These are phyloP conservation scores for Caerostris extrusa DNA, from an alignment of 1,140 invertebrate genomes.

Conservation along the genomic window DNA sequence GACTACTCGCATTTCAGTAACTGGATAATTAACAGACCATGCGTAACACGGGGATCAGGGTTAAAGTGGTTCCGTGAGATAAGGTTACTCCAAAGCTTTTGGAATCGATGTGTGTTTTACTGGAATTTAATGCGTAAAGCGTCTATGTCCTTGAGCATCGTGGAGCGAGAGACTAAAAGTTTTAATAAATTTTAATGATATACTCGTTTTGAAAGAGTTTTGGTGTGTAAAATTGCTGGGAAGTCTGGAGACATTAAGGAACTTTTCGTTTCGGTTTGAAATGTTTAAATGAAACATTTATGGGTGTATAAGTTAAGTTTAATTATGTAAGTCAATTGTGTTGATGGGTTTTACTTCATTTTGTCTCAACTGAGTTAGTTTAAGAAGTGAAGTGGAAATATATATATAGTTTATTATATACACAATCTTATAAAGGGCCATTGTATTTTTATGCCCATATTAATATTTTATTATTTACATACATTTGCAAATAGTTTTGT, in stretches of 20 bases:
- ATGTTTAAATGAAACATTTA: too few species aligned
- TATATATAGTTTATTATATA: too few species aligned
- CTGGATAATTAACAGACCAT: conserved; percentile 57
- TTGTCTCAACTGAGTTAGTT: too few species aligned
- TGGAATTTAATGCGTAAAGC: not conserved
- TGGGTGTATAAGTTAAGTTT: too few species aligned
- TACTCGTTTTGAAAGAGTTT: not conserved
- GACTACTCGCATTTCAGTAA: conserved; percentile 27
- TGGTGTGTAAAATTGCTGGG: not conserved
- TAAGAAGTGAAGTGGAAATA: too few species aligned
- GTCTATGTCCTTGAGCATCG: not conserved
- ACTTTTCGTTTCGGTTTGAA: not conserved
- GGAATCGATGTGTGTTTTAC: not conserved
- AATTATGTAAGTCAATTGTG: too few species aligned
- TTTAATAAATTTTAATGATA: conserved; percentile 27
- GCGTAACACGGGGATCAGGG: not conserved
- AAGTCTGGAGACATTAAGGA: not conserved
- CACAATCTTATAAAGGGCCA: too few species aligned
- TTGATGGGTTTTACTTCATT: too few species aligned
- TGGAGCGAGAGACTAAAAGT: not conserved
- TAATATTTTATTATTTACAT: too few species aligned
- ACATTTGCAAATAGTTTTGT: too few species aligned
- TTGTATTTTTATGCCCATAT: too few species aligned
- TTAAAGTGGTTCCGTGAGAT: conserved; percentile 41
- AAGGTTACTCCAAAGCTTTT: conserved; percentile 23